Percentiles rank a stretch among this genome's conserved stretches.
phyloP scores from a whole-genome alignment of 2,888 invertebrate genomes.

The Apodemia duryi region DNA sequence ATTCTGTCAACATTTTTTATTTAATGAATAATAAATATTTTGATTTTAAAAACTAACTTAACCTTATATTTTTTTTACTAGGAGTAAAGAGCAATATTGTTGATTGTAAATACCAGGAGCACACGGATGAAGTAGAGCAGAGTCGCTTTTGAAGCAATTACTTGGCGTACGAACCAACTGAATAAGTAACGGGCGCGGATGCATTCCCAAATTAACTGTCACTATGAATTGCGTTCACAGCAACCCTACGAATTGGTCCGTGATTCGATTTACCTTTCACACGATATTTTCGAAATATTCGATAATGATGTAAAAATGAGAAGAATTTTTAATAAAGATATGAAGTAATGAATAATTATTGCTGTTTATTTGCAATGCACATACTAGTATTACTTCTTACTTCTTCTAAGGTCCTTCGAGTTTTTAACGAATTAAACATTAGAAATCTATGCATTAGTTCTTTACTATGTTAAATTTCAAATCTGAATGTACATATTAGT shows the following conservation, averaged over 20 bases:
- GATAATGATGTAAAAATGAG: neutral
- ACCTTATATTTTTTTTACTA: neutral
- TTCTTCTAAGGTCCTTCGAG: no score
- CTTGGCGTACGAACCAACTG: slow-evolving; percentile 68
- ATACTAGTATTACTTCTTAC: no score
- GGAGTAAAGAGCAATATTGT: slow-evolving; percentile 18
- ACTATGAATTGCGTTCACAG: slow-evolving; percentile 62
- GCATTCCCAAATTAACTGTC: slow-evolving; percentile 76
- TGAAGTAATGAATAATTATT: no score
- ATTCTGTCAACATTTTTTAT: no score
- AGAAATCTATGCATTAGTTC: no score
- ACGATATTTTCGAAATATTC: slow-evolving; percentile 41
- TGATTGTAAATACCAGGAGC: slow-evolving; percentile 37
- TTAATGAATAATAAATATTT: no score
- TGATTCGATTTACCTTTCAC: slow-evolving; percentile 69
- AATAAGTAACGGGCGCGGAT: slow-evolving; percentile 66
- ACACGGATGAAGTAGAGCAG: slow-evolving; percentile 42
- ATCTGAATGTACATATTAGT: no score
- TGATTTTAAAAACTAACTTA: slow-evolving; percentile 5
- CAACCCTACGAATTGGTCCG: slow-evolving; percentile 60
- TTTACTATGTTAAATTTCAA: no score
- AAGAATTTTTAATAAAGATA: neutral
- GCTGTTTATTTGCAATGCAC: no score
- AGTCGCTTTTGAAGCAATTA: slow-evolving; percentile 55
- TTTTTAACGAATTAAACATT: no score